Conservation (phyloP, 2,888 invertebrate species). For the Limnephilus marmoratus region DNA sequence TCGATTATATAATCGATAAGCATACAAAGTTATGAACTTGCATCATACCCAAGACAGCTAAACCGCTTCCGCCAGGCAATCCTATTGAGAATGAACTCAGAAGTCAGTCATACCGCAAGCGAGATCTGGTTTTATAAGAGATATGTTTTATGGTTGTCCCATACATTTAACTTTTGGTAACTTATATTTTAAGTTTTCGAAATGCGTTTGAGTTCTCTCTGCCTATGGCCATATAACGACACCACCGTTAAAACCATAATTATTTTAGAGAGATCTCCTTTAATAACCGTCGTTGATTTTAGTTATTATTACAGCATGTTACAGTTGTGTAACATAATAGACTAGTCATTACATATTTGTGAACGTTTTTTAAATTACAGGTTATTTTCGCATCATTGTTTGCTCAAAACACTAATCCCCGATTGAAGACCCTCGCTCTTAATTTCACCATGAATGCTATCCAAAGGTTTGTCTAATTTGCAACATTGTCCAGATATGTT, state of each 20-base stretch:
- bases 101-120: too few relatives aligned
- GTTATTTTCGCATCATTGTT: constrained; percentile 92
- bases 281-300: not conserved
- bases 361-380: constrained; percentile 70
- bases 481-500: not conserved
- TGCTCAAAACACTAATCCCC: constrained; percentile 88
- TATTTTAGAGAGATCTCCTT: not conserved
- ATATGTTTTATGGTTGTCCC: not conserved
- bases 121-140: too few relatives aligned
- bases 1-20: too few relatives aligned
- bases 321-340: not conserved
- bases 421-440: constrained; percentile 88
- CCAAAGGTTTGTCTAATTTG: constrained; percentile 80
- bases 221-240: not conserved
- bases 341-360: constrained; percentile 3
- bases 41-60: too few relatives aligned
- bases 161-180: not conserved
- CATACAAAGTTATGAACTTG: too few relatives aligned
- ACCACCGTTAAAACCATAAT: not conserved
- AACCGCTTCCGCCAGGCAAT: too few relatives aligned
- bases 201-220: not conserved
- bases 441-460: constrained; percentile 90
- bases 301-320: not conserved
- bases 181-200: not conserved
- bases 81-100: too few relatives aligned